Percentiles rank a stretch among this genome's conserved stretches.
Conservation (phyloP, 2,888 invertebrate genomes). For the Caenorhabditis imperialis region DNA sequence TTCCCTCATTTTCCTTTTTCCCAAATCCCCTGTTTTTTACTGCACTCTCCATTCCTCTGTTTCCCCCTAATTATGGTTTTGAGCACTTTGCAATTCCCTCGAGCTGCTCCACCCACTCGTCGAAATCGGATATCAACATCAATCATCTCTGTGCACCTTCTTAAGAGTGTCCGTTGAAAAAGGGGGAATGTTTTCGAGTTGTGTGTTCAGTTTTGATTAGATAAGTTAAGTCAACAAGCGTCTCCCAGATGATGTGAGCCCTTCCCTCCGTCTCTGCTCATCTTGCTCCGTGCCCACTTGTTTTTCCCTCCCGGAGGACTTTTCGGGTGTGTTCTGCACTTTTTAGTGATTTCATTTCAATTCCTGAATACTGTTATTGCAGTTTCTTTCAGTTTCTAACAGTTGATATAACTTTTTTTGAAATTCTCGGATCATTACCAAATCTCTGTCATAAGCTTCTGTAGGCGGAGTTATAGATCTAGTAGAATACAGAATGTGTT, state of each 20-base stretch:
- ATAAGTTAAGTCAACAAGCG: conserved; percentile 47
- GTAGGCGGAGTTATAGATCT: too few species aligned
- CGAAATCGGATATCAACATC: conserved; percentile 4
- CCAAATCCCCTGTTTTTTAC: conserved; percentile 11
- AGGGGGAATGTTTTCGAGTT: conserved; percentile 21
- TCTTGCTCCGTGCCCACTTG: conserved; percentile 4
- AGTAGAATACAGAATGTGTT: too few species aligned
- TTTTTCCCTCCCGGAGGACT: too few species aligned
- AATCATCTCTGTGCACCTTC: not conserved
- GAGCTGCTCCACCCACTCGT: not conserved
- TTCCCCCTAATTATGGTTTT: not conserved
- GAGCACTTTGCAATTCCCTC: not conserved
- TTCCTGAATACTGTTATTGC: too few species aligned
- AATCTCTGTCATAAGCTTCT: too few species aligned
- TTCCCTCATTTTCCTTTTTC: conserved; percentile 2
- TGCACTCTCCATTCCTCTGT: conserved; percentile 7
- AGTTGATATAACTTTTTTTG: too few species aligned
- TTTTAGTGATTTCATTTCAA: too few species aligned
- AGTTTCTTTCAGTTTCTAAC: too few species aligned
- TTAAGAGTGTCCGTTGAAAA: conserved; percentile 3
- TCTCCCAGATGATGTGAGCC: conserved; percentile 18
- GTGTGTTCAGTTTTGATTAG: conserved; percentile 24
- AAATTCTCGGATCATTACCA: too few species aligned
- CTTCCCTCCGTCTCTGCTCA: conserved; percentile 17
- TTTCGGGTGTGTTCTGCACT: too few species aligned